Evolutionary conservation across 1,140 invertebrate genomes (phyloP), one percentile per base, ranked within the genome.

Genomic region (Macrotrachela quadricornifera): DNA sequence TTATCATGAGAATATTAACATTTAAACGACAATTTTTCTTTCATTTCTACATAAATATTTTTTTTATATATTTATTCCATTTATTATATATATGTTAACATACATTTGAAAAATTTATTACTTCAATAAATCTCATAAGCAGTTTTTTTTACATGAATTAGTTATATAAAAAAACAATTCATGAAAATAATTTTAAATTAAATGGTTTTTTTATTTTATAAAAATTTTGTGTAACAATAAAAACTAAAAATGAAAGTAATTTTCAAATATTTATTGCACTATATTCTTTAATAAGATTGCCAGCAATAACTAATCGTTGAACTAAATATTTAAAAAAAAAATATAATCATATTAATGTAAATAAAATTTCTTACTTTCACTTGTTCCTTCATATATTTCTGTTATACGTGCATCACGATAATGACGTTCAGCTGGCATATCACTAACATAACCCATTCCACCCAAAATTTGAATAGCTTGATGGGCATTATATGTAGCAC

Each of bases 341-440:
- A 40, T n/a, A 4, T 30, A 30, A 30, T 30, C 21, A 30, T n/a
- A n/a, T n/a, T n/a, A n/a, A n/a, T n/a, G n/a, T n/a, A n/a, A n/a
- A n/a, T n/a, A n/a, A n/a, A 30, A 30, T 4, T 30, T 30, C 21
- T 30, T 30, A 30, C 21, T 94, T 72, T 96, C 88, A 12, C 85
- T 90, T 1, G 88, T 95, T 39, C 76, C 75, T 59, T 75, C 73
- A 56, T 75, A 76, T 18, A 75, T 75, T 56, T 60, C 86, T 78
- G 74, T 91, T 8, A 92, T 62, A 78, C 85, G 54, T 79, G 76
- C 62, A 83, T 82, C 76, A 81, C 83, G 59, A 51, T 94, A 95
- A 70, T 88, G 79, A 57, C 88, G 70, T 71, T 95, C 90, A 0
- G 86, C 87, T 8, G 87, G 83, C 87, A 94, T 92, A 61, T 92